These are phyloP conservation scores for Zosterops hypoxanthus DNA, from an alignment of 2,113 vertebrate species.

Conservation along the genomic window DNA sequence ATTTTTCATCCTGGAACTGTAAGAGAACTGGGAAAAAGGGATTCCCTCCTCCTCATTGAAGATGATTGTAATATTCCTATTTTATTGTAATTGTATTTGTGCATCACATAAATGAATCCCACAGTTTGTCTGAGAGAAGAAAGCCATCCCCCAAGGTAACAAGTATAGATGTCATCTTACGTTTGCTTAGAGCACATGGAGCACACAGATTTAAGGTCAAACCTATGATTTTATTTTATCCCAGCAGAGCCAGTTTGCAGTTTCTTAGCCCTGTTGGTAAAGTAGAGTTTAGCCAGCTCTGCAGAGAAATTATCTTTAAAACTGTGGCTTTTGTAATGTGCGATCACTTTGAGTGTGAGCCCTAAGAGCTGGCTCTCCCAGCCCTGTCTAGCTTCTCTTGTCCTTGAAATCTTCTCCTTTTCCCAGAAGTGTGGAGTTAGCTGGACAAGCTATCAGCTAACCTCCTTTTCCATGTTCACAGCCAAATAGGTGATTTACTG, in stretches of 20 bases:
- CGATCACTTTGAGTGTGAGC: background rate
- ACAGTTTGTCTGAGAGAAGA: background rate
- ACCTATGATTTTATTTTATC: background rate
- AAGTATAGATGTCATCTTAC: background rate
- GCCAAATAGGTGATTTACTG: background rate
- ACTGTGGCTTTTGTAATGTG: background rate
- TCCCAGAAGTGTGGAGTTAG: background rate
- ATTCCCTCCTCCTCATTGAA: background rate
- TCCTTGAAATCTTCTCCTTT: background rate
- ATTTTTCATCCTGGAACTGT: background rate
- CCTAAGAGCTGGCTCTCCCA: background rate
- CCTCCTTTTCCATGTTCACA: background rate
- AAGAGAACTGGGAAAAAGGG: background rate
- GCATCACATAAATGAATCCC: background rate
- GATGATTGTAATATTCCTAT: background rate
- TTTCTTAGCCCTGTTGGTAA: background rate
- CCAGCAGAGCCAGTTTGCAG: background rate
- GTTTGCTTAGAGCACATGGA: background rate
- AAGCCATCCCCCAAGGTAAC: background rate
- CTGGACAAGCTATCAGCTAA: background rate
- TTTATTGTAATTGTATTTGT: background rate
- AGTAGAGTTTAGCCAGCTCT: background rate
- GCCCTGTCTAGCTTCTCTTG: background rate
- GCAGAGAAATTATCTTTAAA: background rate
- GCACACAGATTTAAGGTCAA: background rate